phyloP scores from a whole-genome alignment of 2,113 vertebrate genomes.

The Sphyrna mokarran region DNA sequence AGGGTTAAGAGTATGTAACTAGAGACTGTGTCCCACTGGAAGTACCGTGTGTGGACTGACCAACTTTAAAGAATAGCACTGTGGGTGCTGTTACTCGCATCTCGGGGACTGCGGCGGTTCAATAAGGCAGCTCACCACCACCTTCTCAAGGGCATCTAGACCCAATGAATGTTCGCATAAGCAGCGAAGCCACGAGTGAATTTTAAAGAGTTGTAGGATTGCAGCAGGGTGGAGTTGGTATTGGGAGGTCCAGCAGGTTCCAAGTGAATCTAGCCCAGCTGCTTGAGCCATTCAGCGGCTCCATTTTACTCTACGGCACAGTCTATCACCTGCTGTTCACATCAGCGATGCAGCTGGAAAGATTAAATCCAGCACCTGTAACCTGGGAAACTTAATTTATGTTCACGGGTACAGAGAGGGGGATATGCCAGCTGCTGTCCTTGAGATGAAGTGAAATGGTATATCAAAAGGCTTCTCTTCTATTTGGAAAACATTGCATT shows the following conservation, averaged over 20 bases:
- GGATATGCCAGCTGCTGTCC: background rate
- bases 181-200: no score
- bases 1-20: background rate
- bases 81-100: no score
- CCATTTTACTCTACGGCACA: background rate
- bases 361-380: background rate
- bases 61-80: background rate
- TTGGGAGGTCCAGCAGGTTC: background rate
- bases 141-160: no score
- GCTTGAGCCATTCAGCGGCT: no score
- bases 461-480: background rate
- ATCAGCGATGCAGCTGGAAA: background rate
- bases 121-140: no score
- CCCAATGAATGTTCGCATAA: no score
- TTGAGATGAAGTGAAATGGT: background rate
- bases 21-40: background rate
- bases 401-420: background rate
- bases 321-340: background rate
- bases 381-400: background rate
- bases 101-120: no score
- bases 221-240: background rate
- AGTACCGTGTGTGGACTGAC: no score
- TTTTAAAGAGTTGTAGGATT: background rate
- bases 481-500: background rate
- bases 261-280: background rate